Evolutionary conservation across 2,113 vertebrate genomes (phyloP), one percentile per base, ranked within the genome.

Genomic region (Lanius collurio): DNA sequence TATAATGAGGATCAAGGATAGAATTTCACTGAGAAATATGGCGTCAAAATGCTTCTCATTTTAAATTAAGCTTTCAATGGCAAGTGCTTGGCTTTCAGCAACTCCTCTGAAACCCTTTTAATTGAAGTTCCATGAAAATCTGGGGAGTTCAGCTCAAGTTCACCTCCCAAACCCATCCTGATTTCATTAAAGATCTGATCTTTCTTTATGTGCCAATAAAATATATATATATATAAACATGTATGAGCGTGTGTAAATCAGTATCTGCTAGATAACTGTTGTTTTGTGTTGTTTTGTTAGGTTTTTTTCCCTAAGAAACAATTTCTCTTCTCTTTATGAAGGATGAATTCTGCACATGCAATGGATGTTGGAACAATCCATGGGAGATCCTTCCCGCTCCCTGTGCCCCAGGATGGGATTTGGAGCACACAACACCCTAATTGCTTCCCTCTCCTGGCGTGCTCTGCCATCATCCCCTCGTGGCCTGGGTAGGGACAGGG

Each of bases 161-260:
- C 97, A 98, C 95, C 96, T 98, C 96, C 59, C 76, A 85, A 98
- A 92, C 94, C 96, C 98, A 98, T 98, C 97, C 97, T 97, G 97
- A 96, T 98, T 98, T 98, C 97, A 98, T 98, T 98, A 98, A 97
- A 97, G 96, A 97, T 97, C 96, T 97, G 97, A 97, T 98, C 96
- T 96, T 97, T 97, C 93, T 97, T 97, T 97, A 97, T 97, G 96
- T 96, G 97, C 97, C 95, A 97, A 97, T 98, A 98, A 98, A 96
- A 87, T 15, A 92, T 92, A 96, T 97, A 83, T 97, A 33, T 97
- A 83, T 97, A 33, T 87, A 75, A 35, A 27, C 0, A 14, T 69
- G 21, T 73, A 60, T 42, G 90, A 70, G 53, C 44, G 53, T 83
- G 41, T 88, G 90, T 96, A 93, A 97, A 97, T 97, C 94, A 95